These are phyloP conservation scores for Brachionus rubens DNA, from an alignment of 1,140 invertebrate genomes.

Conservation along the genomic window DNA sequence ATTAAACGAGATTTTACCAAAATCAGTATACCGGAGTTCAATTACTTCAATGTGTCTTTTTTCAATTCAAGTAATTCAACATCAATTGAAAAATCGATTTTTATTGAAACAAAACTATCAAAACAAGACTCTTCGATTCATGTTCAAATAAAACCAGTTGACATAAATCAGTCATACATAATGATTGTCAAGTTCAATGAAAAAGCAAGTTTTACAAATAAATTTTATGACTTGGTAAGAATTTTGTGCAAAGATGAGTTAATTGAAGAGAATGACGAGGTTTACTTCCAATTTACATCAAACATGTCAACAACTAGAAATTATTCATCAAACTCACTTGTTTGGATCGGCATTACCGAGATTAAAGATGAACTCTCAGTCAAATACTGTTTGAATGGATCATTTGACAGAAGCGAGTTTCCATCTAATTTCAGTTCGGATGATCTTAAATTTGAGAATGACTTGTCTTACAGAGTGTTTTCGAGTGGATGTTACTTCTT, in stretches of 20 bases:
- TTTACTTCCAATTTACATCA: not conserved
- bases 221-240: not conserved
- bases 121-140: not conserved
- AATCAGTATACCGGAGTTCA: not conserved
- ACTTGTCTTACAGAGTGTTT: not conserved
- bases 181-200: not conserved
- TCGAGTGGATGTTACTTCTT: slow-evolving; percentile 15
- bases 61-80: not conserved
- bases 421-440: not conserved
- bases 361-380: not conserved
- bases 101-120: not conserved
- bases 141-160: not conserved
- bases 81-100: not conserved
- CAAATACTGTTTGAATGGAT: not conserved
- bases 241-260: not conserved
- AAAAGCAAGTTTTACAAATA: not conserved
- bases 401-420: not conserved
- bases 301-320: not conserved
- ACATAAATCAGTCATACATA: not conserved
- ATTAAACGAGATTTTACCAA: not conserved
- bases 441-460: not conserved
- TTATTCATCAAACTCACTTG: not conserved
- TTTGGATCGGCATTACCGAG: not conserved
- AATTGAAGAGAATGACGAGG: not conserved
- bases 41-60: not conserved